Evolutionary conservation across 2,113 vertebrate genomes (phyloP).

Genomic region (Rhinogobius similis): DNA sequence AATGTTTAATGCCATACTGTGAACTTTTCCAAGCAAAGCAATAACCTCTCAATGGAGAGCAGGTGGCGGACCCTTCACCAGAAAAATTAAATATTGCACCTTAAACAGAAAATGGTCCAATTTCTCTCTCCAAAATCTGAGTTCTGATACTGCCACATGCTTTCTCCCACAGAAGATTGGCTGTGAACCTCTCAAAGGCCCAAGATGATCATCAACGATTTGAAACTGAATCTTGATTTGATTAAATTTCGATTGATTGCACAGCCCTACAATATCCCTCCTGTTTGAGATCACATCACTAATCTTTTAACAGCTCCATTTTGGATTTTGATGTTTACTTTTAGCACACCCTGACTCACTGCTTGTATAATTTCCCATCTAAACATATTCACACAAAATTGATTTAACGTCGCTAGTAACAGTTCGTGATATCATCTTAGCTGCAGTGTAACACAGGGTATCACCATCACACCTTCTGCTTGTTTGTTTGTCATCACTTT

Average conservation of each 20-base stretch:
- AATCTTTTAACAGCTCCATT: not conserved
- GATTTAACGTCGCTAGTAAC: conserved; percentile 27
- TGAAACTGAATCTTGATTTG: not conserved
- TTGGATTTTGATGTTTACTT: conserved; percentile 9
- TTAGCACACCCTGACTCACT: not conserved
- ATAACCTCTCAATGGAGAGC: too few relatives aligned
- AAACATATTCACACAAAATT: conserved; percentile 15
- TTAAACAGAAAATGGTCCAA: too few relatives aligned
- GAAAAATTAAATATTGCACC: too few relatives aligned
- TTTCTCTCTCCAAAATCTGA: too few relatives aligned
- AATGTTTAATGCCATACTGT: too few relatives aligned
- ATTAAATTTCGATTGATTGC: not conserved
- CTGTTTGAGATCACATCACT: not conserved
- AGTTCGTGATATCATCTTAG: conserved; percentile 27
- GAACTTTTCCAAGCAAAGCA: too few relatives aligned
- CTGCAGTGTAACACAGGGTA: conserved; percentile 19
- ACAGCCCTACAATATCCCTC: not conserved
- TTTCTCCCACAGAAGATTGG: too few relatives aligned
- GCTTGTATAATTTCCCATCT: not conserved
- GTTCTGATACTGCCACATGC: too few relatives aligned
- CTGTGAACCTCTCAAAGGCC: too few relatives aligned
- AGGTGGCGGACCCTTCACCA: too few relatives aligned
- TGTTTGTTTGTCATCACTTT: conserved; percentile 37
- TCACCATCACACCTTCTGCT: conserved; percentile 47
- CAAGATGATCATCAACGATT: not conserved